Evolutionary conservation across 2,113 vertebrate species (phyloP).

Genomic region (Ariopsis seemanni): DNA sequence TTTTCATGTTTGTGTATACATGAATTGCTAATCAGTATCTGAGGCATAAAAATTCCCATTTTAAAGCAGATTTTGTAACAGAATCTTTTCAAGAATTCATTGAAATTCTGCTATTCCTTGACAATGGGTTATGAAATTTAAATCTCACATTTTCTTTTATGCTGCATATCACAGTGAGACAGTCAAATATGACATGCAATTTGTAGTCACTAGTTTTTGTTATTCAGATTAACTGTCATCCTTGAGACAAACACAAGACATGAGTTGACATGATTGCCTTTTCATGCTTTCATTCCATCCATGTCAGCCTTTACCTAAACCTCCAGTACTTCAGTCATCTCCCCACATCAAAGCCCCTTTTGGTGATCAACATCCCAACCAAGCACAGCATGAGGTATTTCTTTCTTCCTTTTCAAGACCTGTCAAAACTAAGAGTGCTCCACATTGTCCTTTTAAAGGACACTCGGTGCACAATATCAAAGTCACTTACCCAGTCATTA

Average conservation of each 20-base stretch:
- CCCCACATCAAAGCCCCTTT: slow-evolving; percentile 55
- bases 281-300: slow-evolving; percentile 44
- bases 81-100: background rate
- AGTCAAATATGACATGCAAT: slow-evolving; percentile 41
- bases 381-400: slow-evolving; percentile 51
- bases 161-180: background rate
- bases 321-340: slow-evolving; percentile 30
- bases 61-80: background rate
- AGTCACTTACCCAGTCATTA: slow-evolving; percentile 15
- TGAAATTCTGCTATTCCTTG: background rate
- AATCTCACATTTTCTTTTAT: slow-evolving; percentile 14
- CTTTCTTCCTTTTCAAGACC: slow-evolving; percentile 3
- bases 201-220: slow-evolving; percentile 41
- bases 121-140: background rate
- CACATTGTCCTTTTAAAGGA: slow-evolving; percentile 17
- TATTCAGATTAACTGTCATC: slow-evolving; percentile 35
- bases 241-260: slow-evolving; percentile 24
- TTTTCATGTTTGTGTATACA: background rate
- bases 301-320: slow-evolving; percentile 13
- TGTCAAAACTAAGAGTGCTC: slow-evolving; percentile 23
- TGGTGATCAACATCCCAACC: slow-evolving; percentile 57
- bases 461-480: slow-evolving; percentile 18
- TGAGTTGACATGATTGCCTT: slow-evolving; percentile 37
- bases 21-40: background rate
- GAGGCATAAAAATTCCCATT: background rate